Base-by-base conservation (phyloP, 2,888 invertebrate species). In the Empis livida region DNA sequence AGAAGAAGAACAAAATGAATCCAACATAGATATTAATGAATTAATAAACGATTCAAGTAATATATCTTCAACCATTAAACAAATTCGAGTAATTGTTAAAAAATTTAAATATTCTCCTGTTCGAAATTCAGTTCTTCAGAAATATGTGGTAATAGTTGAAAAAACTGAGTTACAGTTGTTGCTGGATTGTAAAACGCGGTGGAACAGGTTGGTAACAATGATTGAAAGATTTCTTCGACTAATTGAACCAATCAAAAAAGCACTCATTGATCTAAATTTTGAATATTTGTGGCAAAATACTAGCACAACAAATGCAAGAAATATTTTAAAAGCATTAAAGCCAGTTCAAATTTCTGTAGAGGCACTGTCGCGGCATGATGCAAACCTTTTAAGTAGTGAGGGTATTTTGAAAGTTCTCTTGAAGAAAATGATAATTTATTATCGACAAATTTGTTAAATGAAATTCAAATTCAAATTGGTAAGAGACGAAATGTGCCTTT, bases 261-360 rank as follows among this genome's bases (percentile, higher is more conserved):
- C 43, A 13, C 16, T 43, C 6, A 27, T 10, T 13, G 32, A 43
- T 43, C 14, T 43, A 17, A 43, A 43, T 43, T 32, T 43, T 10
- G 14, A 10, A 5, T n/a, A 32, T 17, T 17, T 43, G 14, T 32
- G 43, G 32, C n/a, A 32, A 6, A 9, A 27, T 32, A 35, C 35
- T 35, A n/a, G n/a, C n/a, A n/a, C 11, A n/a, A 35, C n/a, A n/a
- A 35, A 13, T 40, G 38, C 27, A 27, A 10, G 3, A 4, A 27
- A 44, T 10, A 44, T 38, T 13, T 44, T 38, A 27, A 13, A n/a
- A 30, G 30, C 30, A 8, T 39, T 44, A 13, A 23, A 44, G 10
- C 38, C 44, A 14, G 38, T 44, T 10, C 13, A 44, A 44, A 44
- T 38, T 10, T 6, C 44, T 27, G 15, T 44, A 15, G 44, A 44